Percentiles rank a stretch among this genome's conserved stretches.
Evolutionary conservation across 2,797 vertebrate genomes (phyloP).

Genomic region (Darevskia mixta): DNA sequence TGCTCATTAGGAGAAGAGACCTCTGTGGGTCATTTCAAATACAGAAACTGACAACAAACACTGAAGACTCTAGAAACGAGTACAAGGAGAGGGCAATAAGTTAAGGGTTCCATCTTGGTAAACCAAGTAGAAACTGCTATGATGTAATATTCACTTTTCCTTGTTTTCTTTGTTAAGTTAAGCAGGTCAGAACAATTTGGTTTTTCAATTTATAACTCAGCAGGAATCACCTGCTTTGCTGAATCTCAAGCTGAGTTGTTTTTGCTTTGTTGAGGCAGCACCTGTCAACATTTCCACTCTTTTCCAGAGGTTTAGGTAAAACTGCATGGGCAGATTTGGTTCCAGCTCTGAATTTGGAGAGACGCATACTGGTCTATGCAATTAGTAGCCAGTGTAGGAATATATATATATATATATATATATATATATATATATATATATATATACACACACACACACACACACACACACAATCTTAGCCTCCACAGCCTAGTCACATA

Average conservation of each 20-base stretch:
- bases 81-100: rapidly evolving
- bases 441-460: too few relatives aligned
- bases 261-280: conserved; percentile 40
- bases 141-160: conserved; percentile 13
- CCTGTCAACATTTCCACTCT: conserved; percentile 32
- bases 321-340: conserved; percentile 27
- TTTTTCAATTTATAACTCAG: conserved; percentile 33
- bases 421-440: too few relatives aligned
- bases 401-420: too few relatives aligned
- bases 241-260: conserved; percentile 49
- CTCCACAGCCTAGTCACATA: background rate
- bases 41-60: background rate
- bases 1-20: background rate
- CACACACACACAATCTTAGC: background rate
- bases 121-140: conserved; percentile 20
- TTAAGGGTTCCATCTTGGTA: background rate
- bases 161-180: conserved; percentile 53
- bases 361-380: background rate
- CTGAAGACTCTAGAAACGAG: background rate
- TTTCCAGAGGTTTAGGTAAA: conserved; percentile 24
- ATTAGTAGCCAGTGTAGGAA: background rate
- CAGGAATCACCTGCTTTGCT: conserved; percentile 30
- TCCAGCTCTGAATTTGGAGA: conserved; percentile 24
- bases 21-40: background rate
- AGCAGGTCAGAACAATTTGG: conserved; percentile 40